Evolutionary conservation across 2,797 vertebrate species (phyloP).

Genomic region (Siniperca undulata): DNA sequence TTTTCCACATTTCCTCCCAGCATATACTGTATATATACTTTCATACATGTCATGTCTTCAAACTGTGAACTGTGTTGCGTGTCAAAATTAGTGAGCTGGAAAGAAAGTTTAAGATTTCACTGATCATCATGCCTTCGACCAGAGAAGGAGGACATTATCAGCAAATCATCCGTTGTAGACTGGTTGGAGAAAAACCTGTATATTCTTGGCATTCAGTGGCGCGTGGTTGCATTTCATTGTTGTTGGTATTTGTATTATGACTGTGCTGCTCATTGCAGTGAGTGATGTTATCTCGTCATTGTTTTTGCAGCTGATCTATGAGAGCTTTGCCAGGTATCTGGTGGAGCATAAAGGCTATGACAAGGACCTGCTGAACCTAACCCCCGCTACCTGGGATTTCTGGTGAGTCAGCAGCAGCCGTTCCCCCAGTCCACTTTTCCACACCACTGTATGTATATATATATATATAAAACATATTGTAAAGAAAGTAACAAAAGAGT

Average conservation of each 20-base stretch:
- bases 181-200: neutral
- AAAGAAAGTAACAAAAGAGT: too few species aligned
- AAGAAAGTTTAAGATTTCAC: neutral
- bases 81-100: neutral
- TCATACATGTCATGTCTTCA: too few species aligned
- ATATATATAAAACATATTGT: too few species aligned
- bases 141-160: neutral
- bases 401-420: slow-evolving; percentile 86
- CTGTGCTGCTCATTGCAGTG: neutral
- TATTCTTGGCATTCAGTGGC: neutral
- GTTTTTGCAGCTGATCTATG: slow-evolving; percentile 92
- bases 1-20: too few species aligned
- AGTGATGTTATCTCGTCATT: slow-evolving; percentile 17
- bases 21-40: too few species aligned
- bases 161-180: neutral
- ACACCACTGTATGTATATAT: too few species aligned
- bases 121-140: neutral
- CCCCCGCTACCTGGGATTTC: slow-evolving; percentile 93
- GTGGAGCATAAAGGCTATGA: slow-evolving; percentile 94
- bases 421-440: neutral
- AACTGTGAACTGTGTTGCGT: too few species aligned
- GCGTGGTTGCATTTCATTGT: too few species aligned
- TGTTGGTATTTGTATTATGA: neutral
- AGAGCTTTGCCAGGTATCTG: slow-evolving; percentile 93
- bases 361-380: slow-evolving; percentile 89